These are phyloP conservation scores for Phengaris arion DNA, from an alignment of 2,888 invertebrate genomes.

Conservation along the genomic window DNA sequence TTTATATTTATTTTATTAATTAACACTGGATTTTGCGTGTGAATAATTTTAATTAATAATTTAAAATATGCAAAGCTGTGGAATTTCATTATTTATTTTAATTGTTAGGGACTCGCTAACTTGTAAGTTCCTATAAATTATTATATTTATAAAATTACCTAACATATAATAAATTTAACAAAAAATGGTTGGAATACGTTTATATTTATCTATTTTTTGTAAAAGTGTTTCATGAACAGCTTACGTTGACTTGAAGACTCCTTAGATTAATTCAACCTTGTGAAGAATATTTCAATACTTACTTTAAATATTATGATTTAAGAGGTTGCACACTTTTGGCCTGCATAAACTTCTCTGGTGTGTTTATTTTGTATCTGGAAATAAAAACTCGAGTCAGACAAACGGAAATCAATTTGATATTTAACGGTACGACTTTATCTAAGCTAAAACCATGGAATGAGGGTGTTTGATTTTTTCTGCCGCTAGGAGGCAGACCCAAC, in stretches of 20 bases:
- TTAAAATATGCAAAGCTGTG: conserved; percentile 3
- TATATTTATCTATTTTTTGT: too few relatives aligned
- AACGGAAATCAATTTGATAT: too few relatives aligned
- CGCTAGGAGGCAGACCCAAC: too few relatives aligned
- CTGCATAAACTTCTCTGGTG: neutral
- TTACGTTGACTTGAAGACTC: too few relatives aligned
- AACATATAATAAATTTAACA: too few relatives aligned
- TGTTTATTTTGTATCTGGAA: neutral
- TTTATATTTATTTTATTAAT: neutral
- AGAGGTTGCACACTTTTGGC: too few relatives aligned
- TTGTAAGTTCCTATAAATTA: neutral
- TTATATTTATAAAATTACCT: neutral
- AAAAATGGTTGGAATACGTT: too few relatives aligned
- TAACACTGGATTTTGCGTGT: conserved; percentile 15
- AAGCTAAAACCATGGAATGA: too few relatives aligned
- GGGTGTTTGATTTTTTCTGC: too few relatives aligned
- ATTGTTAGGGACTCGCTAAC: neutral
- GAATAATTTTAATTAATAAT: conserved; percentile 13
- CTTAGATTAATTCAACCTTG: too few relatives aligned
- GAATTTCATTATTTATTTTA: neutral
- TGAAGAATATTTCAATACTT: neutral
- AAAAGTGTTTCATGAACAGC: too few relatives aligned
- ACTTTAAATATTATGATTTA: neutral
- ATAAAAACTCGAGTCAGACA: neutral
- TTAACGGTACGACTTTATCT: too few relatives aligned